These are phyloP conservation scores for Meta bourneti DNA, from an alignment of 2,888 invertebrate species.

Conservation along the genomic window DNA sequence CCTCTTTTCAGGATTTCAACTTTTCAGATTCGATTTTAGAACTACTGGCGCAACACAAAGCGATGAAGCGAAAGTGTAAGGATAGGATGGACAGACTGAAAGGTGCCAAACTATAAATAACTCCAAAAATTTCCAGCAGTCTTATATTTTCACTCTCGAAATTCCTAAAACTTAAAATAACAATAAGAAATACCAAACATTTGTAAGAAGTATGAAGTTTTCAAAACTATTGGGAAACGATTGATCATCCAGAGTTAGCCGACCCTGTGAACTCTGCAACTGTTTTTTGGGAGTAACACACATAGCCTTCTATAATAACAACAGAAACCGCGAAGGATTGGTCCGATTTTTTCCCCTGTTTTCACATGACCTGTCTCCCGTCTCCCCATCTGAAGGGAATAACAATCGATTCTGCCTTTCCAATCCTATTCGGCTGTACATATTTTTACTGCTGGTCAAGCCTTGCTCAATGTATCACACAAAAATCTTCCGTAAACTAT, in stretches of 20 bases:
- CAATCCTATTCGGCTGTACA: neutral
- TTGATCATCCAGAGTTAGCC: constrained; percentile 50
- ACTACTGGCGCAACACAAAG: too few species aligned
- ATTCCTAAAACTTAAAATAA: neutral
- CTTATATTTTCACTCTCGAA: neutral
- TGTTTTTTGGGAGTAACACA: constrained; percentile 40
- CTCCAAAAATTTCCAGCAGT: too few species aligned
- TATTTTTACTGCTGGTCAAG: neutral
- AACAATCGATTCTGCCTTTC: constrained; percentile 2
- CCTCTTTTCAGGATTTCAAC: too few species aligned
- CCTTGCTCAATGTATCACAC: neutral
- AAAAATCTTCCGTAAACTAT: too few species aligned
- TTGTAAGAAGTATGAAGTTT: constrained; percentile 50
- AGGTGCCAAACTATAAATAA: too few species aligned
- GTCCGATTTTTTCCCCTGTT: neutral
- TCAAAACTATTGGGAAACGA: constrained; percentile 70
- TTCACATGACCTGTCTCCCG: neutral
- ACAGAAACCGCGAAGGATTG: constrained; percentile 16
- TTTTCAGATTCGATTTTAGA: too few species aligned
- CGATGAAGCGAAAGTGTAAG: too few species aligned
- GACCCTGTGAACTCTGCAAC: constrained; percentile 60
- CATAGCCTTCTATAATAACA: constrained; percentile 54
- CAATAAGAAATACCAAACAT: constrained; percentile 1
- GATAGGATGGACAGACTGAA: too few species aligned
- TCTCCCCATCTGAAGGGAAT: neutral